Percentiles rank a stretch among this genome's conserved stretches.
These are phyloP conservation scores for Puffinus mauretanicus DNA, from an alignment of 2,113 vertebrate genomes.

Conservation along the genomic window DNA sequence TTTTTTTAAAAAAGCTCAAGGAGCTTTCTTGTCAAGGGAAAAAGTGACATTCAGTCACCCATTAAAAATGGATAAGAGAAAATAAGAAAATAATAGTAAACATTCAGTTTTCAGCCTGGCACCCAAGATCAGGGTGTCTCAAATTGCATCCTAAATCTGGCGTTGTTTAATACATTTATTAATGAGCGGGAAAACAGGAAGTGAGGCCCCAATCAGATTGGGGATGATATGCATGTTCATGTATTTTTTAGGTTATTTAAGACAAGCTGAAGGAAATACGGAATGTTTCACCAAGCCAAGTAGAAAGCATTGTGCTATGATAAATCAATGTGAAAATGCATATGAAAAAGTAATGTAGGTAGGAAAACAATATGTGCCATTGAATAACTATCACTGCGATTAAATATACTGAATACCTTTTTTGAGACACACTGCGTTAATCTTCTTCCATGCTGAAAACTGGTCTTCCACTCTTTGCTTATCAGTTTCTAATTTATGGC, in stretches of 20 bases:
- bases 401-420: not conserved
- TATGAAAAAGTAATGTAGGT: not conserved
- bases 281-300: not conserved
- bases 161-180: not conserved
- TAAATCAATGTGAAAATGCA: not conserved
- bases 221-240: not conserved
- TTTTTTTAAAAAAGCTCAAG: not conserved
- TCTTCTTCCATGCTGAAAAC: not conserved
- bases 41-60: not conserved
- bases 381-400: not conserved
- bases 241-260: not conserved
- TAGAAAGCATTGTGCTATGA: not conserved
- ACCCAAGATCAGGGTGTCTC: not conserved
- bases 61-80: not conserved
- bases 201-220: rapidly evolving
- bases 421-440: not conserved
- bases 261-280: not conserved
- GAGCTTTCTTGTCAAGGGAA: not conserved
- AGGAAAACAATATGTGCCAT: not conserved
- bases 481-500: not conserved
- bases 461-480: not conserved
- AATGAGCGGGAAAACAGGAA: not conserved
- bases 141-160: not conserved
- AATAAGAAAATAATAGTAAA: not conserved
- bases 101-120: not conserved